Base-by-base conservation (phyloP, 2,888 invertebrate genomes). In the Ectemnius continuus region DNA sequence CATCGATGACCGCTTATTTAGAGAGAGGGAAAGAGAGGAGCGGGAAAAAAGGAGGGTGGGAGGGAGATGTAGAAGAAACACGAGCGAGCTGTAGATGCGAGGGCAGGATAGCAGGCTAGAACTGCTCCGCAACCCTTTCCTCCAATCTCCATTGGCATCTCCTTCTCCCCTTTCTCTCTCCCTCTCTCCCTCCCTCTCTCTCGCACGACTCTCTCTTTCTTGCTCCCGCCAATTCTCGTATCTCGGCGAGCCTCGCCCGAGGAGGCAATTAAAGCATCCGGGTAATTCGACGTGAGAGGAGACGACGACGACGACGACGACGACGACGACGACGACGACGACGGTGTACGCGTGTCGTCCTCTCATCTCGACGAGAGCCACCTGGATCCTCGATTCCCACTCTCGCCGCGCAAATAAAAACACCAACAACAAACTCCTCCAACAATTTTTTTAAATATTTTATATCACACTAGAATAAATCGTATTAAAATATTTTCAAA, bases 1-100 rank as follows among this genome's bases (percentile, higher is more conserved):
- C 86, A 88, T 88, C 88, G 88, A 88, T 88, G 88, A 88, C 88
- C 88, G 86, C 88, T 89, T 88, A 88, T 87, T 88, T 88, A 88
- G 86, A 85, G 82, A 81, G 85, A 87, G 84, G 83, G 75, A 78
- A 83, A 88, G 88, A 87, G 86, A 84, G 88, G 82, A 81, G 85
- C 87, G 84, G 83, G 76, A 77, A 83, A 88, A 88, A 87, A 86
- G 84, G 88, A 82, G 75, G 83, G 79, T 66, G 18, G 65, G 16
- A 85, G 84, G 85, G 85, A 86, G 36, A 6, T 36, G 81, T 85
- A 88, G 84, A 83, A 77, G 78, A 83, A 88, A 88, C 87, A 86
- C 85, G 88, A 82, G 78, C 72, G 76, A 70, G 68, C 75, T 78
- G 81, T 81, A 82, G 87, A 86, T 84, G 79, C 83, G 75, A 83